Conservation (phyloP, 2,888 invertebrate genomes). For the Drosophila paranaensis region DNA sequence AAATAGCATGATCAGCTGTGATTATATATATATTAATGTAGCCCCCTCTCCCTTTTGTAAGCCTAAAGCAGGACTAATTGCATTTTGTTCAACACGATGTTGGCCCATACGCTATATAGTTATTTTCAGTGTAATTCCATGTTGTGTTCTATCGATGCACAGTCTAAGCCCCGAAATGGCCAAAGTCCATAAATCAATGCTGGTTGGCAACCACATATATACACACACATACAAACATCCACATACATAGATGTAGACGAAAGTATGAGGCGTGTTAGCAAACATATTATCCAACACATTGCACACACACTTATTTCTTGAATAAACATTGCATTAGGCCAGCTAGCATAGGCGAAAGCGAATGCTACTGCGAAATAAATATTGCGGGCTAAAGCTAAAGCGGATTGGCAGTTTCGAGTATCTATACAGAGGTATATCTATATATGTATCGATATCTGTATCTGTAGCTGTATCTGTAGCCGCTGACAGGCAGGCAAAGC, state of each 20-base stretch:
- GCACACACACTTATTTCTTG: slow-evolving; percentile 33
- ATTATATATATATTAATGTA: neutral
- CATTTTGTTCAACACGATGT: neutral
- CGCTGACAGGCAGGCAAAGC: slow-evolving; percentile 35
- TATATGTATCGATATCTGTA: slow-evolving; percentile 3
- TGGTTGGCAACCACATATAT: slow-evolving; percentile 29
- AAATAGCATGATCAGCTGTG: neutral
- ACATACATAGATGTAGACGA: too few relatives aligned
- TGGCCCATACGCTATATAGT: neutral
- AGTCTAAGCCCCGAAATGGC: slow-evolving; percentile 7
- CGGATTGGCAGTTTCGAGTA: slow-evolving; percentile 19
- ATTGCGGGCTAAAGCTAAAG: slow-evolving; percentile 18
- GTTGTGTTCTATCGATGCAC: slow-evolving; percentile 32
- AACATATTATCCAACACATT: slow-evolving; percentile 54
- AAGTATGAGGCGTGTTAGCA: slow-evolving; percentile 39
- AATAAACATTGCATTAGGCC: slow-evolving; percentile 51
- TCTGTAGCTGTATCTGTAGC: neutral
- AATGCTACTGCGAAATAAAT: slow-evolving; percentile 39
- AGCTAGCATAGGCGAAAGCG: slow-evolving; percentile 29
- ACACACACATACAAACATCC: neutral
- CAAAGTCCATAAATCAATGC: slow-evolving; percentile 44
- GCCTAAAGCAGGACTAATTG: neutral
- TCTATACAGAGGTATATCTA: slow-evolving; percentile 13
- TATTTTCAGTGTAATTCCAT: slow-evolving; percentile 1
- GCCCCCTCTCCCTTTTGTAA: neutral